Base-by-base conservation (phyloP, 1,140 invertebrate genomes). In the Pseudomyrmex sp. region DNA sequence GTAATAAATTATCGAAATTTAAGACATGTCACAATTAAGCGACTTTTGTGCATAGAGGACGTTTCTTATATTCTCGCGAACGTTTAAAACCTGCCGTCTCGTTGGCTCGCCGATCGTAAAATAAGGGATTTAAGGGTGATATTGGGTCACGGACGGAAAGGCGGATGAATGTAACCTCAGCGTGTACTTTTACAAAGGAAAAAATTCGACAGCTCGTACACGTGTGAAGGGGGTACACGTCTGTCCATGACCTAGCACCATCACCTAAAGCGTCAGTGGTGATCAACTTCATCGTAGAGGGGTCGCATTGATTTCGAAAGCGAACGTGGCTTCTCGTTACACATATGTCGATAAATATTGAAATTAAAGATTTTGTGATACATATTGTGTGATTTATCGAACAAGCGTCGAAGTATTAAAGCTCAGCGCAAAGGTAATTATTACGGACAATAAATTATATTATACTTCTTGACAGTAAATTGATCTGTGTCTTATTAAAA, bases 171-270 rank as follows among this genome's bases (percentile, higher is more conserved):
- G 65, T 35, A 80, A 72, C 8, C 66, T 59, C 52, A 20, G 76
- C 8, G 15, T 58, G 20, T 72, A 80, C 76, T 80, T 80, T 80
- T 80, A 72, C 66, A 80, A 80, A 80, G 54, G 20, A 80, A 59
- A 80, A 80, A 80, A 70, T 80, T 61, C 44, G n/a, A 80, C 76
- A 9, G 15, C 75, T 72, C 35, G 35, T 70, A 50, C 44, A 35
- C 35, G 35, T 35, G 66, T 61, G 66, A 72, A 80, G 76, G 66
- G 61, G 15, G 35, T 70, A 79, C 35, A 79, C 35, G 65, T 20
- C 66, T 50, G 66, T 80, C 76, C 76, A 20, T 80, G 76, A 80
- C 76, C 76, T 80, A 80, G 66, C 66, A 59, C 52, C 65, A 59
- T 56, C 65, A 69, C 44, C 20, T 80, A 80, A 61, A 79, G 76